Evolutionary conservation across 2,888 invertebrate species (phyloP).

Genomic region (Oligia strigilis): DNA sequence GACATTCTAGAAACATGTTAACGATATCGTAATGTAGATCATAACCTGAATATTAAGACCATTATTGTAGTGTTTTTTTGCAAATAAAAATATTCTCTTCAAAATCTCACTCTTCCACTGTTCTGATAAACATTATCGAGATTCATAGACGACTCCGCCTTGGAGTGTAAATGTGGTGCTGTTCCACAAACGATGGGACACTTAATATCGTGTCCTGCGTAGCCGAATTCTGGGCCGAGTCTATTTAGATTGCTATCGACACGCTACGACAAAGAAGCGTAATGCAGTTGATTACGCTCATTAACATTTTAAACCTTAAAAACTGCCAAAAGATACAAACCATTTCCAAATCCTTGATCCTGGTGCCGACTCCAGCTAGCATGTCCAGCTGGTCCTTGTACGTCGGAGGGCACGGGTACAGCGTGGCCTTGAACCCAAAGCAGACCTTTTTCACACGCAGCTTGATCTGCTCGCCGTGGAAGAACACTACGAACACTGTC

Average conservation of each 20-base stretch:
- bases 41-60: too few relatives aligned
- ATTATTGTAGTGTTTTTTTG: too few relatives aligned
- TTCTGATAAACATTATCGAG: background rate
- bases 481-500: slow-evolving; percentile 92
- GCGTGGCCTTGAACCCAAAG: slow-evolving; percentile 94
- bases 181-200: too few relatives aligned
- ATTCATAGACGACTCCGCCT: too few relatives aligned
- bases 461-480: slow-evolving; percentile 94
- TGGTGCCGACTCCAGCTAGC: slow-evolving; percentile 93
- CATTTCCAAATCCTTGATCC: slow-evolving; percentile 93
- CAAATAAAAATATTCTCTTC: too few relatives aligned
- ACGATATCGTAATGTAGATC: background rate
- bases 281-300: too few relatives aligned
- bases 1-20: background rate
- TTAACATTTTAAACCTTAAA: background rate
- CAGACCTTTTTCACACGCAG: slow-evolving; percentile 94
- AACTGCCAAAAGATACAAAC: slow-evolving; percentile 72
- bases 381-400: slow-evolving; percentile 93
- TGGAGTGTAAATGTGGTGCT: too few relatives aligned
- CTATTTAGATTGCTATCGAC: too few relatives aligned
- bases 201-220: too few relatives aligned
- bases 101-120: background rate
- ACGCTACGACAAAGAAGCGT: too few relatives aligned
- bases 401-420: slow-evolving; percentile 94
- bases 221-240: too few relatives aligned